Evolutionary conservation across 2,797 vertebrate species (phyloP), one percentile per base, ranked within the genome.

Genomic region (Helostoma temminkii): DNA sequence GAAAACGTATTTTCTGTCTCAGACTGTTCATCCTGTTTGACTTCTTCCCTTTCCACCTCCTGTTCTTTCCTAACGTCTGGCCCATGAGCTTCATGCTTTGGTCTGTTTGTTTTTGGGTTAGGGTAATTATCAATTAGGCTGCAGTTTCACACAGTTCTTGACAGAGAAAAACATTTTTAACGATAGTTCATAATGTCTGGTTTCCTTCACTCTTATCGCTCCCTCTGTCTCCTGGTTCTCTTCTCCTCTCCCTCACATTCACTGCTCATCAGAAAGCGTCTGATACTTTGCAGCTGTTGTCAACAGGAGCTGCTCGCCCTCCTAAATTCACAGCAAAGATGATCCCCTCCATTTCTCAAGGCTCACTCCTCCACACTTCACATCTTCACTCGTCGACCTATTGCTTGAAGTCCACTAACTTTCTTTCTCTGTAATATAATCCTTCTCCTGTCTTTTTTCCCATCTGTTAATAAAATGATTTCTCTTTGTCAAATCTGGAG

Each of bases 21-120:
- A 34, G 58, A 66, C 55, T 65, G 62, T 69, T 83, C 80, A 86
- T 90, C 87, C 84, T 90, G 89, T 88, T 88, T 82, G 75, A 86
- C 55, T 30, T 18, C 48, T 30, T 81, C 69, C n/a, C 75, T 83
- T 78, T 71, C 48, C 11, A 6, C 66, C 79, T 66, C 71, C 43
- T 57, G 68, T 48, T 64, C 56, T 66, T 53, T 58, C 63, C 66
- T 81, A 74, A 28, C 45, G 18, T 26, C 5, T 46, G 60, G 18
- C 47, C 43, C 58, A 41, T 14, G 24, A 62, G 48, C 34, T 61
- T 52, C 19, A 22, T 41, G 34, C 47, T 60, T 37, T 32, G 1
- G 12, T 26, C 19, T 26, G 16, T 36, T 49, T 48, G 26, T 63
- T 21, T 28, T 25, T 25, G 65, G n/a, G n/a, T n/a, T n/a, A n/a